Conservation (phyloP, 2,888 invertebrate species). For the Xestobium rufovillosum region DNA sequence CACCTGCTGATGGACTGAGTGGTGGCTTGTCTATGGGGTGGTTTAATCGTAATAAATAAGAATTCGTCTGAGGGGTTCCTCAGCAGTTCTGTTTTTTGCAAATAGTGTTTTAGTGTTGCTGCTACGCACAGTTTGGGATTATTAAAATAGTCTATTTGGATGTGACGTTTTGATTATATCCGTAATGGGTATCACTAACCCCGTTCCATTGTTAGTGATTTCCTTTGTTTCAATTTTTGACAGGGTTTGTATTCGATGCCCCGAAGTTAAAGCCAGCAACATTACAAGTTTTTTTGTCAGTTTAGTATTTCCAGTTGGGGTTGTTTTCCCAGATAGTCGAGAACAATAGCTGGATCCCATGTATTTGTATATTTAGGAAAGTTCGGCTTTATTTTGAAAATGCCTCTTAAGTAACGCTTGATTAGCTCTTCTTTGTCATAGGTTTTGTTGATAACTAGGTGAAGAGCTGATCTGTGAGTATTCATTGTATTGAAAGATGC, state of each 20-base stretch:
- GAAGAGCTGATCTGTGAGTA: constrained; percentile 10
- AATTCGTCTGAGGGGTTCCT: too few species aligned
- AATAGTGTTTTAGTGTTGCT: constrained; percentile 11
- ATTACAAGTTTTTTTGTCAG: constrained; percentile 11
- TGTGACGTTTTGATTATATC: too few species aligned
- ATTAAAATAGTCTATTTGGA: constrained; percentile 8
- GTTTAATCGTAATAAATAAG: constrained; percentile 19
- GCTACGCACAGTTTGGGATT: constrained; percentile 15
- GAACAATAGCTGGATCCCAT: background rate
- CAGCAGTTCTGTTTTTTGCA: too few species aligned
- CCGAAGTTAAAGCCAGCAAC: constrained; percentile 9
- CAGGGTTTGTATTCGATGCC: constrained; percentile 11
- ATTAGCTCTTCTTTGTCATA: too few species aligned
- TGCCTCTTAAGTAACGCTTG: background rate
- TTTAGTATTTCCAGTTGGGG: too few species aligned
- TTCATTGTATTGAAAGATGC: too few species aligned
- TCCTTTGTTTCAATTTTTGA: too few species aligned
- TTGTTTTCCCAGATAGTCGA: too few species aligned
- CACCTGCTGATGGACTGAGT: constrained; percentile 18
- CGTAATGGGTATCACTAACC: too few species aligned
- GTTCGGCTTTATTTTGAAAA: background rate
- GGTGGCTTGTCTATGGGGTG: constrained; percentile 13
- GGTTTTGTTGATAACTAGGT: constrained; percentile 5
- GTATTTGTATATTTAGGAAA: background rate
- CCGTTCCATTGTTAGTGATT: too few species aligned